phyloP scores from a whole-genome alignment of 2,888 invertebrate genomes.

The Rotaria socialis region DNA sequence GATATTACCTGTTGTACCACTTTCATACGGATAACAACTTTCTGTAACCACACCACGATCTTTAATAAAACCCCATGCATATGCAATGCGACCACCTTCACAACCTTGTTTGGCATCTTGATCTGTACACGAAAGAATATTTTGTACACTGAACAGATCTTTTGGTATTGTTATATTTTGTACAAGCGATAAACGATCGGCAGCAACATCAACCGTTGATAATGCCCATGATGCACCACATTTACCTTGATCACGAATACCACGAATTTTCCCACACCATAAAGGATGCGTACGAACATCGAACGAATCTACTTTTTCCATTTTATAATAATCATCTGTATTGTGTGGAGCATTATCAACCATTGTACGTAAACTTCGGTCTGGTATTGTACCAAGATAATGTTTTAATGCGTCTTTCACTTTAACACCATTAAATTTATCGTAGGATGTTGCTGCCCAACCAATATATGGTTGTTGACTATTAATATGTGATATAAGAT shows the following conservation, averaged over 20 bases:
- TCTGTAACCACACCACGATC: constrained; percentile 44
- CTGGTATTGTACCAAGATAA: constrained; percentile 31
- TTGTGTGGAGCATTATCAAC: constrained; percentile 10
- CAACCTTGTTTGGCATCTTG: constrained; percentile 41
- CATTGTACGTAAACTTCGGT: not conserved
- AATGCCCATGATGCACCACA: constrained; percentile 46
- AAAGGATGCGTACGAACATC: constrained; percentile 35
- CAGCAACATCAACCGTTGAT: constrained; percentile 42
- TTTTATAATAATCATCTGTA: not conserved
- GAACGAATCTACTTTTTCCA: not conserved
- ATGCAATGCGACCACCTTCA: constrained; percentile 37
- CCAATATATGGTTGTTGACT: not conserved
- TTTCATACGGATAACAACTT: constrained; percentile 45
- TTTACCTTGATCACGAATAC: constrained; percentile 45
- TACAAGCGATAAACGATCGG: constrained; percentile 45
- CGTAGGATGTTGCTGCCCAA: not conserved
- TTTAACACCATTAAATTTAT: constrained; percentile 32
- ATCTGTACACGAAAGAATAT: constrained; percentile 44
- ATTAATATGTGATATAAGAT: not conserved
- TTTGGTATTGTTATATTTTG: constrained; percentile 32
- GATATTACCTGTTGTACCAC: constrained; percentile 39
- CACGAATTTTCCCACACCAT: not conserved
- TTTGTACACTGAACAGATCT: constrained; percentile 44
- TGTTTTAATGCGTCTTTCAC: constrained; percentile 19
- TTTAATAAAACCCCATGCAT: constrained; percentile 46